Conservation (phyloP, 1,140 invertebrate species). For the Lepidurus couesii region DNA sequence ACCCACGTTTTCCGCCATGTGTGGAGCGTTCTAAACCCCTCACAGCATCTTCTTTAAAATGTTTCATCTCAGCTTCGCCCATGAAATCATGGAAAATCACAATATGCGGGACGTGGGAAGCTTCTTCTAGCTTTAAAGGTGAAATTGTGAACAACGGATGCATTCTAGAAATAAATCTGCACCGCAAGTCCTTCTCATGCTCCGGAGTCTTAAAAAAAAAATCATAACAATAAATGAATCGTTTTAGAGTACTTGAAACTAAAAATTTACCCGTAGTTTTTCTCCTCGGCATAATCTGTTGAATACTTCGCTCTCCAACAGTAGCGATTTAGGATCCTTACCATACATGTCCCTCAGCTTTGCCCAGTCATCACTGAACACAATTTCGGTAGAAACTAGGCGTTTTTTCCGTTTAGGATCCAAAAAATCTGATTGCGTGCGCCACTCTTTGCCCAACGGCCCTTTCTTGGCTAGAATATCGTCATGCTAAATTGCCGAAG, state of each 20-base stretch:
- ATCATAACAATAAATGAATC: neutral
- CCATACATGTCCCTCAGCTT: neutral
- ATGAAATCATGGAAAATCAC: slow-evolving; percentile 51
- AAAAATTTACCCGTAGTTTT: slow-evolving; percentile 41
- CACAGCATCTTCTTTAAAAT: slow-evolving; percentile 47
- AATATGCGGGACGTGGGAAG: slow-evolving; percentile 49
- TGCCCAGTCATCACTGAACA: neutral
- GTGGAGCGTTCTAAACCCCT: slow-evolving; percentile 47
- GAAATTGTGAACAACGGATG: slow-evolving; percentile 47
- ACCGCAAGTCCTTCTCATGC: slow-evolving; percentile 44
- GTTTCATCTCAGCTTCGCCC: slow-evolving; percentile 47
- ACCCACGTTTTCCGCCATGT: slow-evolving; percentile 7
- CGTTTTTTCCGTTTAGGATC: neutral
- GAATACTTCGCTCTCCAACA: slow-evolving; percentile 30
- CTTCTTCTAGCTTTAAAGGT: slow-evolving; percentile 51
- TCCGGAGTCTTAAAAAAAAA: slow-evolving; percentile 35
- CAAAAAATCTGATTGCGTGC: slow-evolving; percentile 27
- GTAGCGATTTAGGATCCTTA: slow-evolving; percentile 8
- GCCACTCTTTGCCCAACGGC: slow-evolving; percentile 33
- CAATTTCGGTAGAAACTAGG: neutral
- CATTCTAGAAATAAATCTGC: slow-evolving; percentile 43
- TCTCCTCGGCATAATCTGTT: slow-evolving; percentile 47
- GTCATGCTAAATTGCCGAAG: slow-evolving; percentile 29
- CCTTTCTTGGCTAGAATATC: slow-evolving; percentile 34
- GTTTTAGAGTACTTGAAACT: neutral